Percentiles rank a stretch among this genome's conserved stretches.
Conservation (phyloP, 2,888 invertebrate species). For the Melipona bicolor region DNA sequence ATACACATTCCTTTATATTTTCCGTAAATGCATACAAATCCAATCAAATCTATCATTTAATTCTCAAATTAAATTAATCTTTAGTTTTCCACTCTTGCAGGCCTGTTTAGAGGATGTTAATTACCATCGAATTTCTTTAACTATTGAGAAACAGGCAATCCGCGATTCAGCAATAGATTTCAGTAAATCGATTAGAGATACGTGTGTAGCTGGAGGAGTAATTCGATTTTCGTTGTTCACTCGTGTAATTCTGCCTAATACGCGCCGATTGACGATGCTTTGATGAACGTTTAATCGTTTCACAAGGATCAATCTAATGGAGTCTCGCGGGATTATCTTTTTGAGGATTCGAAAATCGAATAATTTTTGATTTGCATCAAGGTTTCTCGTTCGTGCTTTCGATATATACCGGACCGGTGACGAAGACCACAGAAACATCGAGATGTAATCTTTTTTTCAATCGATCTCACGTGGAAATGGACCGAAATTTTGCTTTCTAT, state of each 20-base stretch:
- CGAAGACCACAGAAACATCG: not conserved
- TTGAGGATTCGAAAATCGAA: slow-evolving; percentile 1
- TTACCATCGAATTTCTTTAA: not conserved
- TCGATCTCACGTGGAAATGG: not conserved
- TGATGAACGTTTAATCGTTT: slow-evolving; percentile 38
- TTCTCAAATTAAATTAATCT: not conserved
- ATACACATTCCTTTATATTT: too few relatives aligned
- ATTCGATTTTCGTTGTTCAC: slow-evolving; percentile 32
- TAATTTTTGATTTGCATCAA: not conserved
- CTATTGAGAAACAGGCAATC: not conserved
- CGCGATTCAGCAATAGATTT: not conserved
- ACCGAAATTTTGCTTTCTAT: not conserved
- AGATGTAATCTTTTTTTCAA: not conserved
- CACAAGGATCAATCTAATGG: slow-evolving; percentile 26
- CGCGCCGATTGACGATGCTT: slow-evolving; percentile 18
- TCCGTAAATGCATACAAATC: not conserved
- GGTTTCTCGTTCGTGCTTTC: not conserved
- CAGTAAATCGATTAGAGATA: slow-evolving; percentile 11
- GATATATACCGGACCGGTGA: not conserved
- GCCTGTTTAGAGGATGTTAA: not conserved
- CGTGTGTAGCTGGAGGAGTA: not conserved
- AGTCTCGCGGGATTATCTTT: not conserved
- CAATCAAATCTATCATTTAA: not conserved
- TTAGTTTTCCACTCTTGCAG: not conserved
- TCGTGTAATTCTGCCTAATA: not conserved